Evolutionary conservation across 1,140 invertebrate genomes (phyloP).

Genomic region (Macrobrachium nipponense): DNA sequence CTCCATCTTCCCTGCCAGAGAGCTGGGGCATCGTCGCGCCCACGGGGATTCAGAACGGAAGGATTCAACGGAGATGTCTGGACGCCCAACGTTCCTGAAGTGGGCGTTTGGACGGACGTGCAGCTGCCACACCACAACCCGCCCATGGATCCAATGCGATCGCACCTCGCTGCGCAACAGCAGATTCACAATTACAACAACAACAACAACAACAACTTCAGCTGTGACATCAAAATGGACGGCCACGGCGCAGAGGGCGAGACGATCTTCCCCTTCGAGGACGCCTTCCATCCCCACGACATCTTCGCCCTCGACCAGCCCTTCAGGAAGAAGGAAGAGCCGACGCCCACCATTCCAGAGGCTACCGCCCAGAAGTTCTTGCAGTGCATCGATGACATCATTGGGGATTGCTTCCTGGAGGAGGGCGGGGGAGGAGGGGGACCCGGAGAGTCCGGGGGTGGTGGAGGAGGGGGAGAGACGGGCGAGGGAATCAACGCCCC

Average conservation of each 20-base stretch:
- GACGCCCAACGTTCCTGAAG: constrained; percentile 5
- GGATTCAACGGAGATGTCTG: background rate
- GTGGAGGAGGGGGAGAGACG: constrained; percentile 66
- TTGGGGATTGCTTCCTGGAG: constrained; percentile 44
- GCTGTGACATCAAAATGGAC: constrained; percentile 72
- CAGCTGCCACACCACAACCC: background rate
- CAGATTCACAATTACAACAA: background rate
- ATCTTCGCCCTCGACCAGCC: constrained; percentile 83
- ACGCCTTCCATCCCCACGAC: constrained; percentile 78
- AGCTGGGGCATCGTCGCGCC: background rate
- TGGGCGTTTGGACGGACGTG: constrained; percentile 4
- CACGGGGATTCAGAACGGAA: background rate
- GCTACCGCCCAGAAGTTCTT: constrained; percentile 44
- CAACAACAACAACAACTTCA: constrained; percentile 72
- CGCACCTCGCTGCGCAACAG: constrained; percentile 61
- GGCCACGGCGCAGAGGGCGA: background rate
- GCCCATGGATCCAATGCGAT: background rate
- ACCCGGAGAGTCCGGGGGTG: constrained; percentile 66
- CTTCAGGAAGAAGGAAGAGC: constrained; percentile 69
- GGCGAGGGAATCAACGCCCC: background rate
- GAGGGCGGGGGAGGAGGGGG: background rate
- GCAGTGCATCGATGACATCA: constrained; percentile 48
- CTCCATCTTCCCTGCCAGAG: background rate
- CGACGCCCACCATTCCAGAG: constrained; percentile 3
- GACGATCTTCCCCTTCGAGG: constrained; percentile 46